A percentile compares a stretch with the other conserved stretches of the same genome.
Evolutionary conservation across 64 coral and sea anemone genomes (phyloP).

Genomic region (Porites lutea): DNA sequence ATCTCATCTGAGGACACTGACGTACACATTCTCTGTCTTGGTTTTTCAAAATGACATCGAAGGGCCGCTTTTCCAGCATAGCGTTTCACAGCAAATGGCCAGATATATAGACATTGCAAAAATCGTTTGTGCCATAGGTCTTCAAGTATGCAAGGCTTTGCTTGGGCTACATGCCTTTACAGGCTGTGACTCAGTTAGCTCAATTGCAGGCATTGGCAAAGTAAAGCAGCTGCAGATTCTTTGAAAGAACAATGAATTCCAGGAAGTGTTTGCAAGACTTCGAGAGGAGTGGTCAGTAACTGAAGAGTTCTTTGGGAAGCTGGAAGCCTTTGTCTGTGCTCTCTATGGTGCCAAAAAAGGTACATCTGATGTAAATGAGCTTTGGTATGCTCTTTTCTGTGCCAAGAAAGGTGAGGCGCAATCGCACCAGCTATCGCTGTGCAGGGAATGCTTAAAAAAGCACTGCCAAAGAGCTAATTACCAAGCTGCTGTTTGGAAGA

Average conservation of each 20-base stretch:
- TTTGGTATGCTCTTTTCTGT: neutral
- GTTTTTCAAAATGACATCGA: neutral
- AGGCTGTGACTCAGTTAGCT: neutral
- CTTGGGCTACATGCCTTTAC: conserved; percentile 27
- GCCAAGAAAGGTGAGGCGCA: conserved; percentile 23
- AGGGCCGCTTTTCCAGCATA: conserved; percentile 35
- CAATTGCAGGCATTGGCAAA: conserved; percentile 54
- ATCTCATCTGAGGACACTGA: conserved; percentile 45
- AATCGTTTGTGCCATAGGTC: neutral
- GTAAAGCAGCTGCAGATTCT: neutral
- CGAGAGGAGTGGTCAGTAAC: neutral
- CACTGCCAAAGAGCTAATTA: conserved; percentile 25
- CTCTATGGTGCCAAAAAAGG: neutral
- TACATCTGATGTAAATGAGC: neutral
- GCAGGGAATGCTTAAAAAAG: neutral
- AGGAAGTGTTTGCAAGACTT: neutral
- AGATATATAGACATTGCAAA: conserved; percentile 38
- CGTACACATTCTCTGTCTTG: conserved; percentile 16
- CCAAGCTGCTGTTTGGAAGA: conserved; percentile 1
- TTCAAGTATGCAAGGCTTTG: neutral
- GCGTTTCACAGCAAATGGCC: neutral
- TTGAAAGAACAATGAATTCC: neutral
- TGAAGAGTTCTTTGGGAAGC: neutral
- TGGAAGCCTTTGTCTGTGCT: conserved; percentile 19
- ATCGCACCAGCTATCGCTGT: conserved; percentile 34